Evolutionary conservation across 1,140 invertebrate genomes (phyloP).

Genomic region (Frieseomelitta varia): DNA sequence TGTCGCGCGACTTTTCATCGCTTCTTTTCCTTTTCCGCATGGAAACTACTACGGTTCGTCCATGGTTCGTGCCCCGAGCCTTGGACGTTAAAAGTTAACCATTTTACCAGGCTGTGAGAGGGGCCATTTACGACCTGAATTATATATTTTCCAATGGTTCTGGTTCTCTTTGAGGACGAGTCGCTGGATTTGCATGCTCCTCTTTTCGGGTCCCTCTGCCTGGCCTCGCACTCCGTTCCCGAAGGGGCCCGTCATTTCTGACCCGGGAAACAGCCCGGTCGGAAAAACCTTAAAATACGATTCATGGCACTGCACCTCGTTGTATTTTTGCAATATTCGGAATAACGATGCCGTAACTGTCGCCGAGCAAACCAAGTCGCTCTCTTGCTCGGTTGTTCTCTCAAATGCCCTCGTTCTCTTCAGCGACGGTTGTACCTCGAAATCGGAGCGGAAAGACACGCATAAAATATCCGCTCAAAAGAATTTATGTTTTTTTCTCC

Average conservation of each 20-base stretch:
- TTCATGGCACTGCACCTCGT: constrained; percentile 66
- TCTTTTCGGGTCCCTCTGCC: background rate
- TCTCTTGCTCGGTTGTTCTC: no score
- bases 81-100: constrained; percentile 62
- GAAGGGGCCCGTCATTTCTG: background rate
- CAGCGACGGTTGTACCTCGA: background rate
- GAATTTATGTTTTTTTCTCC: background rate
- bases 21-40: constrained; percentile 24
- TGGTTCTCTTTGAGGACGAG: constrained; percentile 18
- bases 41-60: constrained; percentile 1
- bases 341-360: constrained; percentile 64
- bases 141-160: constrained; percentile 59
- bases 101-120: constrained; percentile 57
- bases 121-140: constrained; percentile 57
- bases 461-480: background rate
- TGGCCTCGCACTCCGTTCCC: background rate
- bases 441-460: background rate
- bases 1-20: constrained; percentile 16
- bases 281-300: constrained; percentile 67
- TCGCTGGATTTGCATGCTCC: constrained; percentile 66
- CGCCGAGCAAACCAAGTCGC: background rate
- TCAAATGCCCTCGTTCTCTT: no score
- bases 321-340: constrained; percentile 69
- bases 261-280: no score
- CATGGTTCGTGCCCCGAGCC: constrained; percentile 37